A percentile compares a stretch with the other conserved stretches of the same genome.
These are phyloP conservation scores for Tipula unca DNA, from an alignment of 2,888 invertebrate species.

Conservation along the genomic window DNA sequence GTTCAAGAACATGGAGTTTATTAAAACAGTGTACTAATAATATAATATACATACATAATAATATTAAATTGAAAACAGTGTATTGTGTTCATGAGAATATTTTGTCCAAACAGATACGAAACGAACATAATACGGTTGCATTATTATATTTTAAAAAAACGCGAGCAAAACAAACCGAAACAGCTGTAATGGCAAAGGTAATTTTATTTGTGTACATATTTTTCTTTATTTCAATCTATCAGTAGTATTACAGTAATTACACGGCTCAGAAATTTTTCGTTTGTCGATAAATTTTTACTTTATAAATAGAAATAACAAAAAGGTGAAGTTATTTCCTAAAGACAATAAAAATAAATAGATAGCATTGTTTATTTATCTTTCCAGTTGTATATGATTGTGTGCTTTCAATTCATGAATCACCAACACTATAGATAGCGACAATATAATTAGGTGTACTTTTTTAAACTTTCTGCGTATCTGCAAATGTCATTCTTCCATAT, in stretches of 20 bases:
- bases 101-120: background rate
- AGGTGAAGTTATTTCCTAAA: background rate
- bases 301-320: background rate
- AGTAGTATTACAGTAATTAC: background rate
- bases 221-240: background rate
- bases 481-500: too few relatives aligned
- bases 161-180: background rate
- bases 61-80: background rate
- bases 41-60: background rate
- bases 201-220: background rate
- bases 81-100: background rate
- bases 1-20: background rate
- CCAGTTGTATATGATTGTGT: background rate
- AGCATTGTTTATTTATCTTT: background rate
- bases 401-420: background rate
- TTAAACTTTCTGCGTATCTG: too few relatives aligned
- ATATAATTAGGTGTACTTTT: background rate
- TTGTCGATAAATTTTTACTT: background rate
- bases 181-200: background rate
- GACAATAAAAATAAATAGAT: background rate
- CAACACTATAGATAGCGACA: background rate
- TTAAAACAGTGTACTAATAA: background rate
- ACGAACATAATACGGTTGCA: background rate
- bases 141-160: background rate
- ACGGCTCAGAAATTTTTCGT: background rate